Evolutionary conservation across 2,113 vertebrate genomes (phyloP).

Genomic region (Micromys minutus): DNA sequence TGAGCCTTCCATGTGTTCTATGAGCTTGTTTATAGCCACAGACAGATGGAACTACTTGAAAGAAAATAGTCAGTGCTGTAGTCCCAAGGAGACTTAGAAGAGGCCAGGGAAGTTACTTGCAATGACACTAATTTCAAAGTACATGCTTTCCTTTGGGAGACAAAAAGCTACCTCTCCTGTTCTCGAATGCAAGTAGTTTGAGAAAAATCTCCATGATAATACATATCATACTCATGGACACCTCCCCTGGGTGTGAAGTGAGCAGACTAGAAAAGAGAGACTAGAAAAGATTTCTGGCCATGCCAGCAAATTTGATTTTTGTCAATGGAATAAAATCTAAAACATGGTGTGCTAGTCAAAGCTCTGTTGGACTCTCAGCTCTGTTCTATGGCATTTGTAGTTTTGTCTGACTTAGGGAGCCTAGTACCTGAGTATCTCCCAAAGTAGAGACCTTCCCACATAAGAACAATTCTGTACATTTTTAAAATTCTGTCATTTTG

Average conservation of each 20-base stretch:
- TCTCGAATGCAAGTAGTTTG: neutral
- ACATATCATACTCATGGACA: neutral
- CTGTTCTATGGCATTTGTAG: neutral
- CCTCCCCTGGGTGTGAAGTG: neutral
- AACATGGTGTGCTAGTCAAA: neutral
- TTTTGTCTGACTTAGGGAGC: neutral
- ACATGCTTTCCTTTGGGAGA: neutral
- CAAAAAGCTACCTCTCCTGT: neutral
- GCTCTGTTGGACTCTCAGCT: neutral
- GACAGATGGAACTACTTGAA: neutral
- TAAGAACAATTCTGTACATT: neutral
- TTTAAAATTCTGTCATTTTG: neutral
- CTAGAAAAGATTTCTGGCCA: neutral
- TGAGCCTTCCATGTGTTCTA: neutral
- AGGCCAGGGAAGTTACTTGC: neutral
- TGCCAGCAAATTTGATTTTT: neutral
- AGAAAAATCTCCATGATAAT: neutral
- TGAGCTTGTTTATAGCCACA: neutral
- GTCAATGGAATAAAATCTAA: neutral
- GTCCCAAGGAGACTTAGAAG: constrained; percentile 30
- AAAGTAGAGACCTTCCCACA: neutral
- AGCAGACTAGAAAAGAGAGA: neutral
- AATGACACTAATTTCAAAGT: constrained; percentile 43
- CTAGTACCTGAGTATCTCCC: neutral
- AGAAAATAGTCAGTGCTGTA: neutral